These are phyloP conservation scores for Teleopsis dalmanni DNA, from an alignment of 1,140 invertebrate species.

Conservation along the genomic window DNA sequence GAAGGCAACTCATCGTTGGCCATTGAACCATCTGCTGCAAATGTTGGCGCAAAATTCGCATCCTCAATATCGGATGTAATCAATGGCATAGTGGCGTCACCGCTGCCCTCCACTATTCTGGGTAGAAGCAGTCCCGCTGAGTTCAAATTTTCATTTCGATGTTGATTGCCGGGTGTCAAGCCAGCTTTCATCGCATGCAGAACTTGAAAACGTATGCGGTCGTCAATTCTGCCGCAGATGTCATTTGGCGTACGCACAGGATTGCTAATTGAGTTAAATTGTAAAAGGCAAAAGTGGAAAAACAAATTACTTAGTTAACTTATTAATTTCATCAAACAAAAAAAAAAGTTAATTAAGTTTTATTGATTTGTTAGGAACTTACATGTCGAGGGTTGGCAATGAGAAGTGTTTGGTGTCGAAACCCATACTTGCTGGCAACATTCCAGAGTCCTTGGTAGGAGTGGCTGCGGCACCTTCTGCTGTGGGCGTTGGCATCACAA, in stretches of 20 bases:
- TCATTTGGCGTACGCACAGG: constrained; percentile 20
- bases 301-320: too few species aligned
- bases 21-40: not conserved
- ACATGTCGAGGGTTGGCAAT: constrained; percentile 34
- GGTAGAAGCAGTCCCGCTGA: not conserved
- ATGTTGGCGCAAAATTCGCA: not conserved
- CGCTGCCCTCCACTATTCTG: not conserved
- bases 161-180: not conserved
- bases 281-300: not conserved
- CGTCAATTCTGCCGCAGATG: constrained; percentile 27
- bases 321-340: too few species aligned
- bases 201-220: constrained; percentile 22
- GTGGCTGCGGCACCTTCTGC: not conserved
- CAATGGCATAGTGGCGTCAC: constrained; percentile 6
- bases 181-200: not conserved
- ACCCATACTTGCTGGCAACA: constrained; percentile 11
- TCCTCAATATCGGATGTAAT: not conserved
- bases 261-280: constrained; percentile 24
- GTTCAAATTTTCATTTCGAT: not conserved
- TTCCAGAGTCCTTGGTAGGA: constrained; percentile 12
- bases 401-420: constrained; percentile 16
- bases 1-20: constrained; percentile 18
- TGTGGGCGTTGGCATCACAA: constrained; percentile 1
- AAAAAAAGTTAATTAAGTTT: not conserved
- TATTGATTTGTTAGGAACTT: too few species aligned